These are phyloP conservation scores for Drosophila athabasca DNA, from an alignment of 1,140 invertebrate species.

Conservation along the genomic window DNA sequence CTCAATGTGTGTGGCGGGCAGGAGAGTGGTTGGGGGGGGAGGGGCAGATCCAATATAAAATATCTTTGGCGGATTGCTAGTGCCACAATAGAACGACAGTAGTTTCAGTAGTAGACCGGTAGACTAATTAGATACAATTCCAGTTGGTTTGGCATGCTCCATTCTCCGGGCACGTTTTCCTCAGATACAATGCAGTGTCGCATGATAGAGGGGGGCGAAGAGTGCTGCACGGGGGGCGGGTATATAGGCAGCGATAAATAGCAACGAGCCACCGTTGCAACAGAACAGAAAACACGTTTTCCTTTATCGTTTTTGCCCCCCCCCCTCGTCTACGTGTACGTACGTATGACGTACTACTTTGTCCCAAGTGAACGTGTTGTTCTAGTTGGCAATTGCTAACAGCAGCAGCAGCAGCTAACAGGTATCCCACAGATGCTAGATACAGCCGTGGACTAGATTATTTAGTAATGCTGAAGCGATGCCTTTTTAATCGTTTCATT, in stretches of 20 bases:
- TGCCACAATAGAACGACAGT: too few relatives aligned
- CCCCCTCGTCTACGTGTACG: neutral
- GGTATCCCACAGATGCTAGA: constrained; percentile 41
- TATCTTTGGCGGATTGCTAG: constrained; percentile 8
- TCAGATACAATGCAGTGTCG: constrained; percentile 27
- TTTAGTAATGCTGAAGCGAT: too few relatives aligned
- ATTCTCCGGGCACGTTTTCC: constrained; percentile 72
- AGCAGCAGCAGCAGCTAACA: constrained; percentile 39
- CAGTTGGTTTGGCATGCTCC: constrained; percentile 70
- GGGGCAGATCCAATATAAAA: constrained; percentile 4
- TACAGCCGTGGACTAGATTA: constrained; percentile 4
- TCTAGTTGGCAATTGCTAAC: constrained; percentile 77
- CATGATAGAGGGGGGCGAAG: too few relatives aligned
- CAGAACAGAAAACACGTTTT: constrained; percentile 77
- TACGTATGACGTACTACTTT: constrained; percentile 57
- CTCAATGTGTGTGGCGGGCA: constrained; percentile 31
- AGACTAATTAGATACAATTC: constrained; percentile 82
- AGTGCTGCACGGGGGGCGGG: neutral
- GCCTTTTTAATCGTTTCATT: constrained; percentile 24
- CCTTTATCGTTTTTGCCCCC: constrained; percentile 53
- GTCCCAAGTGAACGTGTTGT: constrained; percentile 79
- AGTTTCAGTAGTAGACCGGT: constrained; percentile 48
- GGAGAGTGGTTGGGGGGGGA: neutral
- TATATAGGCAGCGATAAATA: constrained; percentile 63
- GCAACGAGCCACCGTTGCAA: constrained; percentile 62